Base-by-base conservation (phyloP, 2,797 vertebrate species). In the Dermochelys coriacea region DNA sequence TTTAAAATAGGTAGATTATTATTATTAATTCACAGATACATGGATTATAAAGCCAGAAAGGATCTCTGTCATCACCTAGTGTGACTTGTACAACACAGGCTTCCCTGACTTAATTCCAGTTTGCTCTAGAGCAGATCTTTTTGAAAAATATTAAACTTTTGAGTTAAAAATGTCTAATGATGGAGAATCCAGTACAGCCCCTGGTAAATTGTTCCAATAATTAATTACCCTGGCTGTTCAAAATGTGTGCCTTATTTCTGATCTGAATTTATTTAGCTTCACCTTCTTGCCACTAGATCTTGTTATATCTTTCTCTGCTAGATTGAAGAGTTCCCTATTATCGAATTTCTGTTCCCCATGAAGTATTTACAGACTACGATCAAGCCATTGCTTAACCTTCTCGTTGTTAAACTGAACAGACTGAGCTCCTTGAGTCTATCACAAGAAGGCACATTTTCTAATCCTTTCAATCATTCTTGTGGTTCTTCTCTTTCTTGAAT, bases 401-500 rank as follows among this genome's bases (percentile, higher is more conserved):
- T 25, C n/a, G 37, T 68, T 71, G 64, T 16, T 5, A 51, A 51
- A 91, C 45, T 47, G n/a, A 23, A 37, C 84, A 49, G 23, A 64
- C 12, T 59, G 29, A 91, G 89, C n/a, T 59, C 47, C 68, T 87
- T 27, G 10, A 49, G 50, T 81, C 12, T 86, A 88, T 84, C 89
- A 77, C 93, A 91, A 37, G 37, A 93, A 80, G 47, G 29, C 21
- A 90, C 50, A 45, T 31, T 84, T 92, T 84, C 51, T 41, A 27
- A 91, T 45, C 50, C 77, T 84, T 77, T 31, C 31, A 52, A 81
- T 91, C 41, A 85, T 4, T 81, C 18, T 41, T 68, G 64, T 3
- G 21, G 45, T 54, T 91, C 82, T 54, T 91, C 85, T 85, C 74
- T 79, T 93, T 74, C 57, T 83, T n/a, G 61, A 91, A 89, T 83